A percentile compares a stretch with the other conserved stretches of the same genome.
Conservation (phyloP, 2,113 vertebrate species). For the Callospermophilus lateralis region DNA sequence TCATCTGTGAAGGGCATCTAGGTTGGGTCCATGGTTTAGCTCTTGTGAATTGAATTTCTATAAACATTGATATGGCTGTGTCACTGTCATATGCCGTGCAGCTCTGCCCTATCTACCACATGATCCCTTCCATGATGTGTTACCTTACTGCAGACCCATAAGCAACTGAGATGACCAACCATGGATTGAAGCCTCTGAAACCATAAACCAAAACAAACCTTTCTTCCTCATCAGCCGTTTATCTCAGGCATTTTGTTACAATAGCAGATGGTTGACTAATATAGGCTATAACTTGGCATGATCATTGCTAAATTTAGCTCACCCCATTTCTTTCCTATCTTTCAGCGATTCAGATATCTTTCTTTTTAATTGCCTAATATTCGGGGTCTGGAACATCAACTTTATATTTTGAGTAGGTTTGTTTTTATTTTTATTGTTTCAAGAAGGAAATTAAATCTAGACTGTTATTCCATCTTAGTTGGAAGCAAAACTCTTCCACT, state of each 20-base stretch:
- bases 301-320: not conserved
- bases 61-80: no score
- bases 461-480: not conserved
- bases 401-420: not conserved
- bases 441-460: not conserved
- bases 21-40: no score
- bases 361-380: not conserved
- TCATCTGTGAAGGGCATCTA: no score
- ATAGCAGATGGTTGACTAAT: not conserved
- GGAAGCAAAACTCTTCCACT: not conserved
- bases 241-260: not conserved
- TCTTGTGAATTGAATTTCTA: no score
- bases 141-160: fast-evolving
- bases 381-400: not conserved
- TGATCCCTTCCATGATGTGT: not conserved
- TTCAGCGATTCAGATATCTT: not conserved
- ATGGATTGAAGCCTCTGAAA: not conserved
- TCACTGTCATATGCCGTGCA: not conserved
- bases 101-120: not conserved
- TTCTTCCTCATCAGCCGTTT: not conserved
- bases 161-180: not conserved
- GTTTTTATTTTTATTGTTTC: not conserved
- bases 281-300: not conserved
- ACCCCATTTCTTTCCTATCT: not conserved
- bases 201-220: not conserved